These are phyloP conservation scores for Sander vitreus DNA, from an alignment of 2,113 vertebrate genomes.

Conservation along the genomic window DNA sequence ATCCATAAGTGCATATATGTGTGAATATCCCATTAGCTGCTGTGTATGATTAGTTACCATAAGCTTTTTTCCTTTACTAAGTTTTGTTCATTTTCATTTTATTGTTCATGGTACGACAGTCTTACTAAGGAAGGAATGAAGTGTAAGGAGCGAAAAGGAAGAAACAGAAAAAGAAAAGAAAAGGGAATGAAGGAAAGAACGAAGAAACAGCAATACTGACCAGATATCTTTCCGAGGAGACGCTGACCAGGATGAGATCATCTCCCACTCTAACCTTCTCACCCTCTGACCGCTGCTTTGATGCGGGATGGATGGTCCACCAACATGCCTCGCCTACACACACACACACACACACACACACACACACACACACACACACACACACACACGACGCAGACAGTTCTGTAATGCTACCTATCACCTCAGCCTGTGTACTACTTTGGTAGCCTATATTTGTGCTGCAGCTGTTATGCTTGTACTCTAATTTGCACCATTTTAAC, in stretches of 20 bases:
- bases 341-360: slow-evolving; percentile 51
- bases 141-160: background rate
- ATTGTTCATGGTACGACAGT: background rate
- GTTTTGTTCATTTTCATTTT: background rate
- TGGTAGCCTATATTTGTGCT: slow-evolving; percentile 26
- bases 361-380: background rate
- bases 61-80: background rate
- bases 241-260: slow-evolving; percentile 97
- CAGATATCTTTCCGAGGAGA: slow-evolving; percentile 97
- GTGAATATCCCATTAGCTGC: background rate
- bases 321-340: slow-evolving; percentile 90
- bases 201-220: slow-evolving; percentile 81
- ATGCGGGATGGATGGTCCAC: slow-evolving; percentile 87
- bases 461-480: slow-evolving; percentile 21
- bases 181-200: background rate
- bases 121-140: background rate
- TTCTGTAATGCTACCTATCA: background rate
- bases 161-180: background rate
- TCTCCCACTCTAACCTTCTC: slow-evolving; percentile 97
- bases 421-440: slow-evolving; percentile 2
- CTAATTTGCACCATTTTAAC: slow-evolving; percentile 7
- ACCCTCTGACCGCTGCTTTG: slow-evolving; percentile 87
- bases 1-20: background rate
- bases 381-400: background rate
- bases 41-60: background rate